These are phyloP conservation scores for Priocnemis perturbator DNA, from an alignment of 2,888 invertebrate genomes.

Conservation along the genomic window DNA sequence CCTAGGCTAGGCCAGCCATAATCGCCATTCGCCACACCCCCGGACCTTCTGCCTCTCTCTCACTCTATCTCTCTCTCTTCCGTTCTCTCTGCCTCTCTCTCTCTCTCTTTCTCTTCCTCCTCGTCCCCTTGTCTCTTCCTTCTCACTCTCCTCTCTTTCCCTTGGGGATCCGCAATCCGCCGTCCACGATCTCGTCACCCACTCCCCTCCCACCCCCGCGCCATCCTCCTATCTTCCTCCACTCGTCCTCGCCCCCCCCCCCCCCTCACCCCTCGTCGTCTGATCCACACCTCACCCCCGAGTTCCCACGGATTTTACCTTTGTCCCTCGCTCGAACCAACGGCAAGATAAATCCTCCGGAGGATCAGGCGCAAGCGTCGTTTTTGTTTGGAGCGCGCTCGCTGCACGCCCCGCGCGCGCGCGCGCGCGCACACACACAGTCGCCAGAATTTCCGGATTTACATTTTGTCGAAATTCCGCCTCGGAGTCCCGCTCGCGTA, in stretches of 20 bases:
- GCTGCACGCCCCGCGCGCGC: conserved; percentile 17
- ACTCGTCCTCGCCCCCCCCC: conserved; percentile 5
- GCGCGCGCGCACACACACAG: conserved; percentile 13
- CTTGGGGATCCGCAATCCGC: conserved; percentile 48
- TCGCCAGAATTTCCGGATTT: not conserved
- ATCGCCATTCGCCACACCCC: conserved; percentile 53
- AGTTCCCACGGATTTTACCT: conserved; percentile 51
- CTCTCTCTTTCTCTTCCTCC: conserved; percentile 6
- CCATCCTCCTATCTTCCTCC: conserved; percentile 9
- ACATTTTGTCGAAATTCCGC: conserved; percentile 11
- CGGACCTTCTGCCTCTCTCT: conserved; percentile 25
- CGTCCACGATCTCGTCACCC: conserved; percentile 56
- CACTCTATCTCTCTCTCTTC: conserved; percentile 9
- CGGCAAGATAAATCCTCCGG: conserved; percentile 35
- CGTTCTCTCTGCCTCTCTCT: conserved; percentile 7
- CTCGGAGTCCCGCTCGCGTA: conserved; percentile 1
- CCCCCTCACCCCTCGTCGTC: conserved; percentile 2
- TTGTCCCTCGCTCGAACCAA: conserved; percentile 42
- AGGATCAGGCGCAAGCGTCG: conserved; percentile 33
- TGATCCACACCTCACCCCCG: conserved; percentile 26
- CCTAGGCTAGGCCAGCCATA: conserved; percentile 52
- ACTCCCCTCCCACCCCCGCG: conserved; percentile 2
- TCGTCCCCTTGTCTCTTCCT: conserved; percentile 21
- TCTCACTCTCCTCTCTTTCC: conserved; percentile 29
- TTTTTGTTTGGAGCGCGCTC: conserved; percentile 29